phyloP scores from a whole-genome alignment of 2,113 vertebrate genomes.

The Chlamydotis undulata region DNA sequence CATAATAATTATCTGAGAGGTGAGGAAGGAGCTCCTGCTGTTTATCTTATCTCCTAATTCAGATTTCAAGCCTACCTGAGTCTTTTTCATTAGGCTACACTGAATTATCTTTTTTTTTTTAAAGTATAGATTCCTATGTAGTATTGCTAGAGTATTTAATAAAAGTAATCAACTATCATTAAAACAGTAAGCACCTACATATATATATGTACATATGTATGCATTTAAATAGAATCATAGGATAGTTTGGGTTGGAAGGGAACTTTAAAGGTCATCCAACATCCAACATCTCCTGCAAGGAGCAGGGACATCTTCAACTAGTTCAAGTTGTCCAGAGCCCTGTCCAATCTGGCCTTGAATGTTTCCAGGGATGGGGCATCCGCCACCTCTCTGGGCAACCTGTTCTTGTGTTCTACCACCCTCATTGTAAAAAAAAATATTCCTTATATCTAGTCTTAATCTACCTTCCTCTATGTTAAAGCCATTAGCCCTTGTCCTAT shows the following conservation, averaged over 20 bases:
- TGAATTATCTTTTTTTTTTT: background rate
- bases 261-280: no score
- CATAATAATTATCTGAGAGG: background rate
- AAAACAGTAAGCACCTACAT: background rate
- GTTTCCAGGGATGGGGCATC: no score
- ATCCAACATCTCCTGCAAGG: no score
- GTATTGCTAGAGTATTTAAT: background rate
- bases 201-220: background rate
- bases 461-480: background rate
- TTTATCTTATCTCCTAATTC: background rate
- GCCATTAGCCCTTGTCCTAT: background rate
- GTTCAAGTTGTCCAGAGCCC: no score
- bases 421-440: background rate
- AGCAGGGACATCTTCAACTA: no score
- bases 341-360: no score
- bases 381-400: no score
- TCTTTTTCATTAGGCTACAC: background rate
- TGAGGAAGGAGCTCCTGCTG: background rate
- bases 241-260: no score
- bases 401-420: background rate
- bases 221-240: background rate
- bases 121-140: background rate
- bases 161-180: background rate
- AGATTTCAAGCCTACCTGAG: background rate
- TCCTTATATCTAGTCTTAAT: background rate